Evolutionary conservation across 2,113 vertebrate species (phyloP).

Genomic region (Podocnemis expansa): DNA sequence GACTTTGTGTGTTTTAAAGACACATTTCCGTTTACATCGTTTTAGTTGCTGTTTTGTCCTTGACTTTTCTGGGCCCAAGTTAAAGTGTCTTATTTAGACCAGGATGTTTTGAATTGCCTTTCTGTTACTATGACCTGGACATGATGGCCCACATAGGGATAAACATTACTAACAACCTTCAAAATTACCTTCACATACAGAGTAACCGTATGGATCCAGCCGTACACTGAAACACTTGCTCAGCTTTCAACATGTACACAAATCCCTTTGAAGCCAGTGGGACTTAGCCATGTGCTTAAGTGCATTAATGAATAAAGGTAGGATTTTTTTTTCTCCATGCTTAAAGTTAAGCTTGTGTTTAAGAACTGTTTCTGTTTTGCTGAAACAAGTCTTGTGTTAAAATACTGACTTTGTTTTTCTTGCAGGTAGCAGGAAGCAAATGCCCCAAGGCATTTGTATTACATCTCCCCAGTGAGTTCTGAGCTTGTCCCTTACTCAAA

Average conservation of each 20-base stretch:
- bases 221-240: not conserved
- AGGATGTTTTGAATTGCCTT: slow-evolving; percentile 66
- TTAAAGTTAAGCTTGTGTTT: rapidly evolving
- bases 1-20: slow-evolving; percentile 51
- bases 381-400: not conserved
- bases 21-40: slow-evolving; percentile 53
- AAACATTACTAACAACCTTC: slow-evolving; percentile 37
- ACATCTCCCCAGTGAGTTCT: not conserved
- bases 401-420: not conserved
- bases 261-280: not conserved
- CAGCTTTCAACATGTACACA: not conserved
- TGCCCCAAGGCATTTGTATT: not conserved
- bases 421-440: slow-evolving; percentile 23
- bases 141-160: not conserved
- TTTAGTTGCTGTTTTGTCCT: slow-evolving; percentile 42
- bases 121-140: slow-evolving; percentile 51
- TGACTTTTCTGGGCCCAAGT: slow-evolving; percentile 45
- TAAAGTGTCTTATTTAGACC: slow-evolving; percentile 9
- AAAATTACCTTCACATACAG: not conserved
- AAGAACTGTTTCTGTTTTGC: not conserved
- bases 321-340: rapidly evolving
- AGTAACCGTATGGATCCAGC: not conserved
- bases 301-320: not conserved
- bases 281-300: rapidly evolving
- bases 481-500: not conserved